Conservation (phyloP, 2,888 invertebrate genomes). For the Chloroclystis v-ata region DNA sequence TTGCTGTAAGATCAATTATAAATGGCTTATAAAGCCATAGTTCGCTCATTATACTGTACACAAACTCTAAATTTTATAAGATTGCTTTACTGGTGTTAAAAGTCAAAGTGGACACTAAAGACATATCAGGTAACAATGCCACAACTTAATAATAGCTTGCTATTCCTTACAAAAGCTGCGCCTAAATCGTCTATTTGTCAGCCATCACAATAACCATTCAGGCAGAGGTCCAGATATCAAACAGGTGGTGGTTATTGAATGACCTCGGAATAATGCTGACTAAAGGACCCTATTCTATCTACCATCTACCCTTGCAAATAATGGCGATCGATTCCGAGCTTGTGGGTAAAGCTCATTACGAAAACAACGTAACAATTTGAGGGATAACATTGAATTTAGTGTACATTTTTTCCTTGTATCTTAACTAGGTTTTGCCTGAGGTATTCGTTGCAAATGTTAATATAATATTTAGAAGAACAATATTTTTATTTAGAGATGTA, state of each 20-base stretch:
- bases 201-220: constrained; percentile 20
- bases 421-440: too few species aligned
- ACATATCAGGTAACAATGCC: too few species aligned
- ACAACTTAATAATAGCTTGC: background rate
- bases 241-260: constrained; percentile 19
- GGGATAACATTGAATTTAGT: background rate
- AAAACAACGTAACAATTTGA: constrained; percentile 20
- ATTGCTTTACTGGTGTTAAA: too few species aligned
- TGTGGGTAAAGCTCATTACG: background rate
- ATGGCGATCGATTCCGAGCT: background rate
- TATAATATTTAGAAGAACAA: too few species aligned
- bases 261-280: constrained; percentile 12
- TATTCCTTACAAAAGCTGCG: constrained; percentile 3
- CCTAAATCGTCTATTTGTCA: constrained; percentile 30
- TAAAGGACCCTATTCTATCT: constrained; percentile 4
- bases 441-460: too few species aligned
- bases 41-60: too few species aligned
- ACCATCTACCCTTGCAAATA: background rate
- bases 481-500: too few species aligned
- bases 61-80: too few species aligned
- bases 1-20: background rate
- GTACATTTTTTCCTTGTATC: background rate
- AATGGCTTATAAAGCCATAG: too few species aligned
- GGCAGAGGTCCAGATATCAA: constrained; percentile 16
- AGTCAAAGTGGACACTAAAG: too few species aligned